A percentile compares a stretch with the other conserved stretches of the same genome.
phyloP scores from a whole-genome alignment of 2,888 invertebrate genomes.

The Himalopsyche tibetana region DNA sequence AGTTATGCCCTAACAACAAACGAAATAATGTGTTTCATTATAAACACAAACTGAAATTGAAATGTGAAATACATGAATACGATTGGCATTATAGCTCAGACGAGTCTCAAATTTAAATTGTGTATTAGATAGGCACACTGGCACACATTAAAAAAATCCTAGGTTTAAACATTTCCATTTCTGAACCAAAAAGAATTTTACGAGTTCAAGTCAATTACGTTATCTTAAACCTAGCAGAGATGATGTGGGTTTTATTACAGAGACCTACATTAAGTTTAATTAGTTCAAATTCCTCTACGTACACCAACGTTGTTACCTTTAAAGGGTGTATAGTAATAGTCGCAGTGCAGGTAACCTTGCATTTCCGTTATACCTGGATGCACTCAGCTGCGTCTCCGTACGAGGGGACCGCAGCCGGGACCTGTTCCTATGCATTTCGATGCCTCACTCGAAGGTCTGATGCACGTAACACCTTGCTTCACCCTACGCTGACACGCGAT shows the following conservation, averaged over 20 bases:
- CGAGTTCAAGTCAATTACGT: too few relatives aligned
- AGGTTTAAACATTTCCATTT: too few relatives aligned
- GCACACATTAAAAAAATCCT: too few relatives aligned
- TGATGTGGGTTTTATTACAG: not conserved
- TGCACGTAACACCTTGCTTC: not conserved
- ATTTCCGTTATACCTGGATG: constrained; percentile 42
- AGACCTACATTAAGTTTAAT: constrained; percentile 38
- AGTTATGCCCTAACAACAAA: too few relatives aligned
- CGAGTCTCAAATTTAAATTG: too few relatives aligned
- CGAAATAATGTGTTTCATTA: too few relatives aligned
- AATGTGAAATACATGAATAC: too few relatives aligned
- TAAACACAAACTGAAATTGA: too few relatives aligned
- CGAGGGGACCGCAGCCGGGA: constrained; percentile 1
- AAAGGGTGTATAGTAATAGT: constrained; percentile 27
- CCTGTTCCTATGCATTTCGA: constrained; percentile 38
- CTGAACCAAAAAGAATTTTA: too few relatives aligned
- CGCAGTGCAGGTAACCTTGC: not conserved
- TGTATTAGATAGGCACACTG: too few relatives aligned
- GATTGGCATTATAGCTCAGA: too few relatives aligned
- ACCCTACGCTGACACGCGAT: constrained; percentile 11
- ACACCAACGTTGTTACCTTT: not conserved
- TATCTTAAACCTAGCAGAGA: too few relatives aligned
- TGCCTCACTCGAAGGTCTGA: constrained; percentile 15
- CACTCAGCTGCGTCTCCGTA: constrained; percentile 35
- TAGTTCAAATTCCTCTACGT: constrained; percentile 16